Conservation (phyloP, 2,797 vertebrate genomes). For the Pampus argenteus region DNA sequence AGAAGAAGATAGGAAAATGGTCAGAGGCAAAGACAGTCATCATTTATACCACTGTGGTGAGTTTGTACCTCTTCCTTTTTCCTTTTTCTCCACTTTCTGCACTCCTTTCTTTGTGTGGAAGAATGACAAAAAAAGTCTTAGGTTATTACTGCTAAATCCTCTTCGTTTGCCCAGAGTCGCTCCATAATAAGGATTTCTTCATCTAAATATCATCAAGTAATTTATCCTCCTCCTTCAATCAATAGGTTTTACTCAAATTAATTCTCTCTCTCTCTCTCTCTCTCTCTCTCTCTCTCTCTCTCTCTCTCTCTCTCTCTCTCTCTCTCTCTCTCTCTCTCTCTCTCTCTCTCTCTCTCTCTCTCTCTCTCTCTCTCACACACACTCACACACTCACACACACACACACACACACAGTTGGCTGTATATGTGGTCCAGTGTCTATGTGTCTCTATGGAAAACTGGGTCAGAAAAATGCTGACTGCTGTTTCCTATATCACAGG, state of each 20-base stretch:
- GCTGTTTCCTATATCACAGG: conserved; percentile 17
- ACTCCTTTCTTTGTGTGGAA: conserved; percentile 70
- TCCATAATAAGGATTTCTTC: conserved; percentile 91
- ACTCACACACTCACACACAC: conserved; percentile 6
- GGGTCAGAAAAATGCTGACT: conserved; percentile 36
- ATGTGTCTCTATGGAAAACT: conserved; percentile 26
- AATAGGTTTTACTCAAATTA: conserved; percentile 82
- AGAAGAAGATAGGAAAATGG: background rate
- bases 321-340: too few species aligned
- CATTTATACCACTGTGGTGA: background rate
- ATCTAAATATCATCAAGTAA: conserved; percentile 93
- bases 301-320: too few species aligned
- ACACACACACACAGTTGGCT: conserved; percentile 17
- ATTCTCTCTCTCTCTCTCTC: too few species aligned
- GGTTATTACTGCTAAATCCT: conserved; percentile 86
- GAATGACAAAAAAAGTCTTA: conserved; percentile 91
- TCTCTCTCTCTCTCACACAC: too few species aligned
- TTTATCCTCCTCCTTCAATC: conserved; percentile 89
- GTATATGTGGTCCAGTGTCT: conserved; percentile 28
- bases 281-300: too few species aligned
- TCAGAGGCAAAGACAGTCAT: background rate
- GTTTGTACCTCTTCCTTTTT: background rate
- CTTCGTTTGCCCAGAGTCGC: conserved; percentile 84
- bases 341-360: too few species aligned
- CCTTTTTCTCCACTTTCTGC: conserved; percentile 8